These are phyloP conservation scores for Onychostruthus taczanowskii DNA, from an alignment of 2,113 vertebrate genomes.

Conservation along the genomic window DNA sequence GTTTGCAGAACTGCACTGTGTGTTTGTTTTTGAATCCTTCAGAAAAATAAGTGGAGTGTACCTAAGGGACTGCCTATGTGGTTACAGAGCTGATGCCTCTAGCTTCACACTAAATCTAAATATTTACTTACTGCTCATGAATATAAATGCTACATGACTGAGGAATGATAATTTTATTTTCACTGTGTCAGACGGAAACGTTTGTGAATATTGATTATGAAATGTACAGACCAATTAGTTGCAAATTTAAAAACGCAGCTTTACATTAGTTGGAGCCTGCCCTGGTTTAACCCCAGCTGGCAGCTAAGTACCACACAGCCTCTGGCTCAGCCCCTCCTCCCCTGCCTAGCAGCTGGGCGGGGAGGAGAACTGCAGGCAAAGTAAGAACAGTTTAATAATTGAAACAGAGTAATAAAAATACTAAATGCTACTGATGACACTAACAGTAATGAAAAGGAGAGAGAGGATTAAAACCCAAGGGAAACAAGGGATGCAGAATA, in stretches of 20 bases:
- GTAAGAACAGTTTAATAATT: neutral
- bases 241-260: neutral
- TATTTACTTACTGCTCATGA: neutral
- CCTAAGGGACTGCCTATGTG: neutral
- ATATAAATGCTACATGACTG: neutral
- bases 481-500: neutral
- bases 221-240: neutral
- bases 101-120: neutral
- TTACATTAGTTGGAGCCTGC: neutral
- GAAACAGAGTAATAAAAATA: neutral
- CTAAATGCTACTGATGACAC: neutral
- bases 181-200: neutral
- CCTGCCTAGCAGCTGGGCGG: accelerated
- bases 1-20: neutral
- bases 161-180: neutral
- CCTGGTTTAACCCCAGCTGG: neutral
- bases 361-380: neutral
- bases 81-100: neutral
- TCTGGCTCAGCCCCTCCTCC: neutral
- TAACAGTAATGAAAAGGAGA: neutral
- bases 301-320: neutral
- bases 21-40: neutral
- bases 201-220: neutral
- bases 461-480: neutral
- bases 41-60: neutral